Conservation (phyloP, 2,113 vertebrate species). For the Oreochromis tanganicae region DNA sequence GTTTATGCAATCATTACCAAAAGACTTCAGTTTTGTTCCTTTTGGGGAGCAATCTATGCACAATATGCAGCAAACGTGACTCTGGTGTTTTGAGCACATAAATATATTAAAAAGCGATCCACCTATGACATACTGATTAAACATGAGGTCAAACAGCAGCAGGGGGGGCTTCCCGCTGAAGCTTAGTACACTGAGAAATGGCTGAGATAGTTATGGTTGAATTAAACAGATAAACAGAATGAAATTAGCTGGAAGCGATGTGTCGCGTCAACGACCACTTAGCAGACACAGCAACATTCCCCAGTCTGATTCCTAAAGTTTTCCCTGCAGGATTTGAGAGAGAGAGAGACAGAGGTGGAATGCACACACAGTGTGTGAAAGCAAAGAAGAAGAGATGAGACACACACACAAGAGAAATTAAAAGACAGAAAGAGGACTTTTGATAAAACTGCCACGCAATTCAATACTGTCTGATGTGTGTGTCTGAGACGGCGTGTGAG, state of each 20-base stretch:
- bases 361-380: slow-evolving; percentile 16
- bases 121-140: neutral
- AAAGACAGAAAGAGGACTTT: neutral
- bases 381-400: neutral
- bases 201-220: slow-evolving; percentile 2
- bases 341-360: neutral
- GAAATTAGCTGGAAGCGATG: slow-evolving; percentile 1
- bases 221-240: neutral
- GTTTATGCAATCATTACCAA: slow-evolving; percentile 39
- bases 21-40: neutral
- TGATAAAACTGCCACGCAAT: slow-evolving; percentile 8
- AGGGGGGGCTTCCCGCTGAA: neutral
- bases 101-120: neutral
- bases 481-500: neutral
- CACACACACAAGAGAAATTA: neutral
- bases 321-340: slow-evolving; percentile 36
- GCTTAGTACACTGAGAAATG: neutral
- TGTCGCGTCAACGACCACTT: neutral
- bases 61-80: slow-evolving; percentile 5
- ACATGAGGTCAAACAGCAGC: slow-evolving; percentile 7
- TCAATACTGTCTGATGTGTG: slow-evolving; percentile 47
- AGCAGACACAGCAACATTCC: slow-evolving; percentile 15
- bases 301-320: neutral
- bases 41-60: neutral
- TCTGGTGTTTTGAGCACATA: neutral